Percentiles rank a stretch among this genome's conserved stretches.
These are phyloP conservation scores for Limanda limanda DNA, from an alignment of 2,113 vertebrate species.

Conservation along the genomic window DNA sequence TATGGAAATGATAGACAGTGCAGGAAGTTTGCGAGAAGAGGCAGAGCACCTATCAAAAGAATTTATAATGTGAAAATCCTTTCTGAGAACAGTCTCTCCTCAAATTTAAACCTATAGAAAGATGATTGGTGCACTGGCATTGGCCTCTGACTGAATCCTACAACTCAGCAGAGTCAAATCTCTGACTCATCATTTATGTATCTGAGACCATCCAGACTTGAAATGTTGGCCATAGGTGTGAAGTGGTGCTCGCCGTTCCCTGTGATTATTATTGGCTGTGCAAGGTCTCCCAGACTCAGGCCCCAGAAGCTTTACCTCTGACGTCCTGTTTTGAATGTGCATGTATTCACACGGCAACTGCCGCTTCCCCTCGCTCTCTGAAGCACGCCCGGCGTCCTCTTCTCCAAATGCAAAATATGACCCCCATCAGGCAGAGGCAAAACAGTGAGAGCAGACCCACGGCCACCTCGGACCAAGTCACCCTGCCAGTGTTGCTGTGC, in stretches of 20 bases:
- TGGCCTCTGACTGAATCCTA: constrained; percentile 16
- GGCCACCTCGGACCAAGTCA: constrained; percentile 62
- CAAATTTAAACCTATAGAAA: constrained; percentile 22
- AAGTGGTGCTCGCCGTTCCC: constrained; percentile 68
- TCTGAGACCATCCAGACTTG: constrained; percentile 71
- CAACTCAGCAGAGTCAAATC: constrained; percentile 68
- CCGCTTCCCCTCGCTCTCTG: constrained; percentile 36
- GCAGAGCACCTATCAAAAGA: constrained; percentile 21
- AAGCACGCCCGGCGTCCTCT: constrained; percentile 54
- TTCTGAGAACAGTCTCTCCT: not conserved
- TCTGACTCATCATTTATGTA: constrained; percentile 82
- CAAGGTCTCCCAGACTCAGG: constrained; percentile 39
- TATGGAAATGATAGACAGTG: constrained; percentile 32
- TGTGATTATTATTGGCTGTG: constrained; percentile 75
- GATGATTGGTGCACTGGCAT: constrained; percentile 26
- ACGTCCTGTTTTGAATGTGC: constrained; percentile 65
- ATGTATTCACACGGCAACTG: constrained; percentile 49
- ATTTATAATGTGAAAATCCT: constrained; percentile 24
- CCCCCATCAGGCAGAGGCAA: constrained; percentile 62
- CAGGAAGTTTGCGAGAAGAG: constrained; percentile 15
- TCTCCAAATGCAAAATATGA: constrained; percentile 71
- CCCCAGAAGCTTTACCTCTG: constrained; percentile 58
- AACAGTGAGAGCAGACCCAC: constrained; percentile 67
- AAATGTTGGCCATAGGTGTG: constrained; percentile 62
- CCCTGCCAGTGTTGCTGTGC: constrained; percentile 23